Evolutionary conservation across 1,140 invertebrate genomes (phyloP), one percentile per base, ranked within the genome.

Genomic region (Danaus melanippus): DNA sequence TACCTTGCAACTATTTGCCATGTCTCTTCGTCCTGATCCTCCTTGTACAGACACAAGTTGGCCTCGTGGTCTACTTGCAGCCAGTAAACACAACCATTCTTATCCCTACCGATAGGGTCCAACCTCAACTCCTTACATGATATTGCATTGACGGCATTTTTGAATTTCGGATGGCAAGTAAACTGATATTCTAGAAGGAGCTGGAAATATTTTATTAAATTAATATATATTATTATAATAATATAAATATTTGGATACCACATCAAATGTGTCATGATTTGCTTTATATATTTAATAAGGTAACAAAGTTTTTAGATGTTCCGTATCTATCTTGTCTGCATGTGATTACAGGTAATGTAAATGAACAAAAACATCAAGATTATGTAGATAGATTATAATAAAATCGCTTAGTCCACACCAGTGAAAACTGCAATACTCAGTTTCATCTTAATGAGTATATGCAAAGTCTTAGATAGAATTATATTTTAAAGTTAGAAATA

Each of bases 11-110:
- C 92, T 42, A 98, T 88, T 76, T 95, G 92, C 97, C 97, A 99
- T 11, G 94, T 96, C 77, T 98, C 96, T 75, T 98, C 97, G 88
- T 98, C 97, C 53, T 94, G 91, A 77, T 98, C 96, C 88, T 99
- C 97, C 71, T 93, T 92, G 80, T 98, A 99, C 15, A 99, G 91
- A 60, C 95, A 90, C 44, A 99, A 89, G 87, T 98, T 97, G 66
- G 92, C 92, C 53, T 95, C 93, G 62, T 93, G 90, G 81, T 99
- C 97, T 58, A 96, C 88, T 70, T 98, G 95, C 74, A 93, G 93
- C 97, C 97, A 99, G 83, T 99, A 99, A 8, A 92, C 89, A 74
- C 95, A 90, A 8, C 98, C 97, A 71, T 92, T 89, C 66, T 93
- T 93, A 87, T 99, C 97, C 64, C 93, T 89, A 12, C 98, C 98